These are phyloP conservation scores for Maniola jurtina DNA, from an alignment of 1,140 invertebrate species.

Conservation along the genomic window DNA sequence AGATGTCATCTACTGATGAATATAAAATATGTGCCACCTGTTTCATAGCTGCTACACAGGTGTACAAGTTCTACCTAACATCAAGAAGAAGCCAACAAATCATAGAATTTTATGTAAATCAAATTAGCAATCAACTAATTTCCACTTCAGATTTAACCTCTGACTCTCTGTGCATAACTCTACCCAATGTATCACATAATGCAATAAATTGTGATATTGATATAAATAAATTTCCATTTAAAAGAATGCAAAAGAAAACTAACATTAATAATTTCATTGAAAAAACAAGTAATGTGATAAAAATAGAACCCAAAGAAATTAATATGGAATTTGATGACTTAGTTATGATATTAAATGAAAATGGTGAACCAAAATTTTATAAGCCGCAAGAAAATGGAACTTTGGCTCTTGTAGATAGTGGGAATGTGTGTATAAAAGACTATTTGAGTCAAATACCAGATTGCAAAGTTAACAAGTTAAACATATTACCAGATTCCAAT, in stretches of 20 bases:
- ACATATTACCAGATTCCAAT: not conserved
- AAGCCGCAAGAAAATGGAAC: conserved; percentile 37
- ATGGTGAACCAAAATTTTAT: conserved; percentile 39
- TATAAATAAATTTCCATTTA: conserved; percentile 26
- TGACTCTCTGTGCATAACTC: conserved; percentile 49
- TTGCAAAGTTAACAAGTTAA: not conserved
- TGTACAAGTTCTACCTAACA: conserved; percentile 59
- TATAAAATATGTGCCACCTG: conserved; percentile 61
- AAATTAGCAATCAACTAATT: conserved; percentile 44
- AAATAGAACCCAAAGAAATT: conserved; percentile 24
- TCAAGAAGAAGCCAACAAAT: conserved; percentile 48
- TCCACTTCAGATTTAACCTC: conserved; percentile 30
- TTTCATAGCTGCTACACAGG: conserved; percentile 46
- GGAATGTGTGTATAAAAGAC: not conserved
- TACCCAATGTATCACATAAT: conserved; percentile 37
- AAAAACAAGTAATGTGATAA: conserved; percentile 12
- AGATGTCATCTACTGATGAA: conserved; percentile 47
- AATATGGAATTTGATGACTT: conserved; percentile 39
- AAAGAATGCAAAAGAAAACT: conserved; percentile 11
- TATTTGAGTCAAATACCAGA: conserved; percentile 7
- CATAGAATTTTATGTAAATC: conserved; percentile 48
- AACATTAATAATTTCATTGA: conserved; percentile 7
- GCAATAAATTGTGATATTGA: conserved; percentile 43
- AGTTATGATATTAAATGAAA: conserved; percentile 46
- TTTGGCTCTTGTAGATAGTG: conserved; percentile 23